Evolutionary conservation across 2,888 invertebrate genomes (phyloP).

Genomic region (Tipula confusa): DNA sequence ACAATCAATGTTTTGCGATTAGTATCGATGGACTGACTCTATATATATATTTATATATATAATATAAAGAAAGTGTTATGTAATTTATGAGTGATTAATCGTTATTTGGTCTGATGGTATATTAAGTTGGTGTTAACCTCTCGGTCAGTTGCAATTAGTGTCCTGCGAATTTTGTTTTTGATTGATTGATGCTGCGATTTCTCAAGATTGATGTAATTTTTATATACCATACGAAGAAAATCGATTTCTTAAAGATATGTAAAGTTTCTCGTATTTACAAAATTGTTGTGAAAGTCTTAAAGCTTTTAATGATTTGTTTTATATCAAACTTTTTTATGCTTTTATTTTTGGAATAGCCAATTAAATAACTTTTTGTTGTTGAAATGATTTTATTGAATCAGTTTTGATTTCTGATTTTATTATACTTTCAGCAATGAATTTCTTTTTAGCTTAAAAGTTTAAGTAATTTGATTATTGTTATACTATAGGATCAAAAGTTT

Average conservation of each 20-base stretch:
- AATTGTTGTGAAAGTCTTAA: not conserved
- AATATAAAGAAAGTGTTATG: not conserved
- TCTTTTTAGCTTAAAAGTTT: not conserved
- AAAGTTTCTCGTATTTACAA: not conserved
- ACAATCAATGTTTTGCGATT: not conserved
- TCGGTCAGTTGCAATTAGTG: not conserved
- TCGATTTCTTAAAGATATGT: not conserved
- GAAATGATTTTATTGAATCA: not conserved
- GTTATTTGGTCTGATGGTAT: not conserved
- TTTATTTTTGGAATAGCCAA: not conserved
- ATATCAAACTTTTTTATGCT: not conserved
- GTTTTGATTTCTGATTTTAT: not conserved
- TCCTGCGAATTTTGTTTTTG: not conserved
- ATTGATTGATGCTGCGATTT: constrained; percentile 4
- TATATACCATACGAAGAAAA: not conserved
- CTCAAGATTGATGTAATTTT: too few species aligned
- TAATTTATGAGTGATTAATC: not conserved
- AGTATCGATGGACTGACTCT: not conserved
- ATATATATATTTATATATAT: not conserved
- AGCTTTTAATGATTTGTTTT: not conserved
- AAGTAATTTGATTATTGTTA: not conserved
- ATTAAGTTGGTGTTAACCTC: not conserved
- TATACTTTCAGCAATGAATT: not conserved
- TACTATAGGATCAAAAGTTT: too few species aligned
- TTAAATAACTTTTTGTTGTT: not conserved